A percentile compares a stretch with the other conserved stretches of the same genome.
Evolutionary conservation across 2,797 vertebrate genomes (phyloP).

Genomic region (Leontopithecus rosalia): DNA sequence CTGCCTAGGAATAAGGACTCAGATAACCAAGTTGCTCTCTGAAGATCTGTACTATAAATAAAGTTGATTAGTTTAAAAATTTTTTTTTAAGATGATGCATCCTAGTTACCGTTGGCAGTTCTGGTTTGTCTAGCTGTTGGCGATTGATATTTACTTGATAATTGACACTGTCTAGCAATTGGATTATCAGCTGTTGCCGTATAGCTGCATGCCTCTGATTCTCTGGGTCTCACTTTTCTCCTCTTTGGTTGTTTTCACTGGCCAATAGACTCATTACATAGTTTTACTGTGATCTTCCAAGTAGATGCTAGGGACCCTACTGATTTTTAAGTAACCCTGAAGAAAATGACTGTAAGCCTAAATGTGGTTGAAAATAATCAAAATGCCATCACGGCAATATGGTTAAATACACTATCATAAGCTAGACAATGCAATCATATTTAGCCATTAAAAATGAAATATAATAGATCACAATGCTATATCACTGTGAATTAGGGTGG

Average conservation of each 20-base stretch:
- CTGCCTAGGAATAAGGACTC: not conserved
- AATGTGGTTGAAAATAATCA: not conserved
- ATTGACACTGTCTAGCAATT: not conserved
- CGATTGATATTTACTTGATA: not conserved
- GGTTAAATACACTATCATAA: not conserved
- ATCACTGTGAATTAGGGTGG: not conserved
- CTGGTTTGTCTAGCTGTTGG: not conserved
- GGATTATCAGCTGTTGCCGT: not conserved
- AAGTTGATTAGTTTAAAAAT: not conserved
- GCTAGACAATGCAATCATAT: not conserved
- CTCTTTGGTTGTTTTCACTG: not conserved
- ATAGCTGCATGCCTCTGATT: not conserved
- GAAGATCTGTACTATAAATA: not conserved
- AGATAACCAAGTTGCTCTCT: not conserved
- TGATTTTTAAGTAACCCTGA: constrained; percentile 19
- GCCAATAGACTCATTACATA: not conserved
- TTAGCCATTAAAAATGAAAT: not conserved
- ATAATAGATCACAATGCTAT: not conserved
- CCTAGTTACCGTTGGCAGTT: not conserved
- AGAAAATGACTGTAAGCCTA: not conserved
- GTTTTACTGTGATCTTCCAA: not conserved
- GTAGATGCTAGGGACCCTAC: not conserved
- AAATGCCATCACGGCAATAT: not conserved
- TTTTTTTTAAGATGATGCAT: not conserved
- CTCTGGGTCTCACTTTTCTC: not conserved